phyloP scores from a whole-genome alignment of 2,797 vertebrate species.

The Iguana delicatissima region DNA sequence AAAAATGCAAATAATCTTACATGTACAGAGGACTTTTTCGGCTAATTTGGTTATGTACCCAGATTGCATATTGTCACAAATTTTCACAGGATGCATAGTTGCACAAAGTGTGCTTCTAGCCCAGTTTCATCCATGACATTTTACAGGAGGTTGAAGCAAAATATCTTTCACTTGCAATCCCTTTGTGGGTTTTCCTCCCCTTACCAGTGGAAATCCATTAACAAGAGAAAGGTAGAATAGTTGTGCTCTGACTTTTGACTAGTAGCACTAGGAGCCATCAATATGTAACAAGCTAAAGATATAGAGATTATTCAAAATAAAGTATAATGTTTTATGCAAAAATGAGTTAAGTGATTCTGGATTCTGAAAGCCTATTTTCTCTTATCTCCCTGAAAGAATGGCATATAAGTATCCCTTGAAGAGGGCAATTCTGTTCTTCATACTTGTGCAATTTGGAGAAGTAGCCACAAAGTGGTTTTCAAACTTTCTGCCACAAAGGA shows the following conservation, averaged over 20 bases:
- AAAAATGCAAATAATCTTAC: not conserved
- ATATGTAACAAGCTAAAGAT: not conserved
- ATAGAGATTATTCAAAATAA: not conserved
- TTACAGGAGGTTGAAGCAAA: not conserved
- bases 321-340: not conserved
- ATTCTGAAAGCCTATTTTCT: not conserved
- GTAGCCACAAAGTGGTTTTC: not conserved
- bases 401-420: not conserved
- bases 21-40: not conserved
- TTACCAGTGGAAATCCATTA: not conserved
- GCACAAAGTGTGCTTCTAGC: slow-evolving; percentile 9
- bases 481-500: not conserved
- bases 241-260: not conserved
- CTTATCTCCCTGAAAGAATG: not conserved
- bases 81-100: slow-evolving; percentile 28
- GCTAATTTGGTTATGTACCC: not conserved
- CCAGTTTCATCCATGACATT: not conserved
- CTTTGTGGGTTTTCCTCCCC: not conserved
- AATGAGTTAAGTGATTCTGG: not conserved
- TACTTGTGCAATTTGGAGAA: not conserved
- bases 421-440: not conserved
- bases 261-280: not conserved
- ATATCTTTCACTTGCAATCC: not conserved
- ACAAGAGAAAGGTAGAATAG: not conserved
- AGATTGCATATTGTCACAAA: not conserved